Base-by-base conservation (phyloP, 2,797 vertebrate species). In the Crypturellus tataupa region DNA sequence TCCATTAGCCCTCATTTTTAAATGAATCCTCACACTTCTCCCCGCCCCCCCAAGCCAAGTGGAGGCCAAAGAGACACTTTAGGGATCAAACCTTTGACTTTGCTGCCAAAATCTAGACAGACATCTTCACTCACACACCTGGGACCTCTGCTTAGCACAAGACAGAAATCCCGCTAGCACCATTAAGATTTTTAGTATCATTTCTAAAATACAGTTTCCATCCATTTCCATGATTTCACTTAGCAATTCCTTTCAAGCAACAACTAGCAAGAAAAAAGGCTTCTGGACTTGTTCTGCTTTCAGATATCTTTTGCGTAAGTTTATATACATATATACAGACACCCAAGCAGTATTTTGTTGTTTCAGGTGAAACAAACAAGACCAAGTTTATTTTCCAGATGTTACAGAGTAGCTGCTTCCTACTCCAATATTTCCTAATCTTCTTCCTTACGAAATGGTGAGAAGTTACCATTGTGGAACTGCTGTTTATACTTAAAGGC, bases 251-350 rank as follows among this genome's bases (percentile, higher is more conserved):
- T 84, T 68, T 53, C 42, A 46, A 87, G 37, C 12, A 85, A 65
- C 89, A 85, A 10, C 18, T 58, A 71, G 58, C 21, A 75, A 21
- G 27, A 55, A 70, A 75, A 27, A 29, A 87, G 46, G 29, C 44
- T 68, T 29, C 46, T 18, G 60, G 33, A 51, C 4, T 44, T 44
- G 18, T 27, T 59, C 68, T 12, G 35, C 10, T 2, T 7, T 6
- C 1, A 39, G 29, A 78, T 7, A 7, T 8, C 12, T 1, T 20
- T 8, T 2, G 13, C 16, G 3, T 62, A 15, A 12, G 39, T 80
- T 77, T 20, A 70, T 14, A 46, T 2, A 59, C 2, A 7, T 3
- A 5, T 23, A 39, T 16, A 55, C 9, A 53, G 12, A 29, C 7
- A 24, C 47, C 23, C 19, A 1, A 63, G n/a, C 3, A 65, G 68